Conservation (phyloP, 2,888 invertebrate genomes). For the Agrochola litura region DNA sequence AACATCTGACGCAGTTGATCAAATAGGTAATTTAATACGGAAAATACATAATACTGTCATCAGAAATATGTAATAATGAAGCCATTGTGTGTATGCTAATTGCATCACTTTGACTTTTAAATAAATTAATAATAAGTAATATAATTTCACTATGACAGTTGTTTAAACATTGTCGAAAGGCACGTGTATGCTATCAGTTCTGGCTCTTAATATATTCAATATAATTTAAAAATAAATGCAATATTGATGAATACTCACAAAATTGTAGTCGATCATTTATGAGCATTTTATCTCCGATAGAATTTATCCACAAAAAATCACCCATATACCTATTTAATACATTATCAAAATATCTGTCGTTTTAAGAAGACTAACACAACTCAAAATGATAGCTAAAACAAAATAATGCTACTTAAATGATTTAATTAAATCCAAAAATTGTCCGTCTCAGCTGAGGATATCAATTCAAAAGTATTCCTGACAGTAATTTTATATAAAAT, state of each 20-base stretch:
- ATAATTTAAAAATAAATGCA: neutral
- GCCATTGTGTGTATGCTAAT: conserved; percentile 26
- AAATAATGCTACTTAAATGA: neutral
- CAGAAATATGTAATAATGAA: conserved; percentile 1
- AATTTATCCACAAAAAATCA: neutral
- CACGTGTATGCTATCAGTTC: neutral
- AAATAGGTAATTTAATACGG: conserved; percentile 34
- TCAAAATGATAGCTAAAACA: neutral
- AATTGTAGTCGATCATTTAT: neutral
- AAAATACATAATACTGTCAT: conserved; percentile 20
- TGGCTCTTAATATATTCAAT: neutral
- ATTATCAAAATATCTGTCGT: neutral
- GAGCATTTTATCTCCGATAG: neutral
- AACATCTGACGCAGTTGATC: conserved; percentile 19
- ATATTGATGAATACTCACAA: neutral
- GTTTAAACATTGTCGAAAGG: neutral
- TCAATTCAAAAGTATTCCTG: no score
- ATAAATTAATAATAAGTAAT: conserved; percentile 6
- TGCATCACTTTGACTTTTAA: conserved; percentile 38
- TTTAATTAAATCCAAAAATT: neutral
- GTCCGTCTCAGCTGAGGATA: neutral
- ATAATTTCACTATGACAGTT: conserved; percentile 9
- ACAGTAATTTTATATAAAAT: neutral
- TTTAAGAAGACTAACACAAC: no score
- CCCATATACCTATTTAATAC: neutral